Conservation (phyloP, 2,888 invertebrate species). For the Trimorus sp. region DNA sequence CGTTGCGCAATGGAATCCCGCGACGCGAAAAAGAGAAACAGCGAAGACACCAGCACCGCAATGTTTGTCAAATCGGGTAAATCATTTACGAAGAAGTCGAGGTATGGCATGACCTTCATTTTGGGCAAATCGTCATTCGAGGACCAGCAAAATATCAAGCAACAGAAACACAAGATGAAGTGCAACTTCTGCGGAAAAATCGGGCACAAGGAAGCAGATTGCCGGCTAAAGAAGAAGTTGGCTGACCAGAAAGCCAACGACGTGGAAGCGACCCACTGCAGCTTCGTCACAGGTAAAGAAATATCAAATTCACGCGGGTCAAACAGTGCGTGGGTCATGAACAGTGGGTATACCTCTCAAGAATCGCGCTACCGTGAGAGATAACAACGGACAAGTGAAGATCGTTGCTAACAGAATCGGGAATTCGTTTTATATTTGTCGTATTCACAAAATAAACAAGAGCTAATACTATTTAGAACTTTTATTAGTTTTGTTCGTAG, state of each 20-base stretch:
- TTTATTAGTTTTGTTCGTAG: too few relatives aligned
- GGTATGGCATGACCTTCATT: conserved; percentile 8
- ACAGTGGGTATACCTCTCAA: conserved; percentile 45
- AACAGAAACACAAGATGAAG: conserved; percentile 5
- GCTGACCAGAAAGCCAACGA: neutral
- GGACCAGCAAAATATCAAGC: neutral
- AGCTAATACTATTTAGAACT: too few relatives aligned
- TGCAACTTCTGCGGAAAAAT: conserved; percentile 13
- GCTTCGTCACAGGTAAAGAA: neutral
- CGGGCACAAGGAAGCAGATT: conserved; percentile 15
- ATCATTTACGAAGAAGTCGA: neutral
- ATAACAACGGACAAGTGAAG: conserved; percentile 27
- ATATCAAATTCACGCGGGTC: neutral
- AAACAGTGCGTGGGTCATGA: conserved; percentile 24
- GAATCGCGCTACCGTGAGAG: conserved; percentile 50
- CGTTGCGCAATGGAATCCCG: conserved; percentile 1
- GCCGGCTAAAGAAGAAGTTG: conserved; percentile 6
- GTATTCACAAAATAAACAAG: too few relatives aligned
- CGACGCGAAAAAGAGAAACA: neutral
- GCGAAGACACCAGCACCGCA: neutral
- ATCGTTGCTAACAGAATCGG: conserved; percentile 47
- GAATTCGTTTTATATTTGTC: neutral
- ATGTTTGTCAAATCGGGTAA: conserved; percentile 3
- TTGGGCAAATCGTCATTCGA: too few relatives aligned
- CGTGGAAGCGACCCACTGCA: conserved; percentile 3